Evolutionary conservation across 2,888 invertebrate genomes (phyloP).

Genomic region (Eristalis pertinax): DNA sequence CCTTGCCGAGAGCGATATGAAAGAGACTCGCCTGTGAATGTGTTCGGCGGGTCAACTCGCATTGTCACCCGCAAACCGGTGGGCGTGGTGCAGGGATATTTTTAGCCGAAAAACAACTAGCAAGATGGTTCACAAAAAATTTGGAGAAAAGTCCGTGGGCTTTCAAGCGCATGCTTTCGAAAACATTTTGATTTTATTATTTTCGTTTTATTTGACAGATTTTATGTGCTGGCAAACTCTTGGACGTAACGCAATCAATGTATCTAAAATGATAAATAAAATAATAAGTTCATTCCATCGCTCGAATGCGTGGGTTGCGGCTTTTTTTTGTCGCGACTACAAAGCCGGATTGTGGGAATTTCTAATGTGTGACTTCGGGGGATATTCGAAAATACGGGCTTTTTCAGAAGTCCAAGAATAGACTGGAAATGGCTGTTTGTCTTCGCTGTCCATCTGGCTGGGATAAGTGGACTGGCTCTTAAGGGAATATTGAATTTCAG

Average conservation of each 20-base stretch:
- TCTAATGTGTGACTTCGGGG: neutral
- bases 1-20: neutral
- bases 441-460: neutral
- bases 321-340: neutral
- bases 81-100: slow-evolving; percentile 23
- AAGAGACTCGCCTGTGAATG: neutral
- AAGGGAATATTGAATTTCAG: neutral
- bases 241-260: slow-evolving; percentile 9
- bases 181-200: slow-evolving; percentile 15
- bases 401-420: slow-evolving; percentile 5
- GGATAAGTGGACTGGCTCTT: neutral
- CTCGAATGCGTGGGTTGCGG: neutral
- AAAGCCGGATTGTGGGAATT: neutral
- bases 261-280: slow-evolving; percentile 16
- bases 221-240: slow-evolving; percentile 13
- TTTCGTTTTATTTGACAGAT: slow-evolving; percentile 8
- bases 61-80: slow-evolving; percentile 7
- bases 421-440: neutral
- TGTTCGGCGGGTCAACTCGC: neutral
- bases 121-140: neutral
- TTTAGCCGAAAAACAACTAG: neutral
- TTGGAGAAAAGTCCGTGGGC: neutral
- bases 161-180: neutral
- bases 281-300: neutral
- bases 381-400: neutral